Evolutionary conservation across 35 echinoderm and acorn worm genomes (phyloP), one percentile per base, ranked within the genome.

Genomic region (Patiria miniata): DNA sequence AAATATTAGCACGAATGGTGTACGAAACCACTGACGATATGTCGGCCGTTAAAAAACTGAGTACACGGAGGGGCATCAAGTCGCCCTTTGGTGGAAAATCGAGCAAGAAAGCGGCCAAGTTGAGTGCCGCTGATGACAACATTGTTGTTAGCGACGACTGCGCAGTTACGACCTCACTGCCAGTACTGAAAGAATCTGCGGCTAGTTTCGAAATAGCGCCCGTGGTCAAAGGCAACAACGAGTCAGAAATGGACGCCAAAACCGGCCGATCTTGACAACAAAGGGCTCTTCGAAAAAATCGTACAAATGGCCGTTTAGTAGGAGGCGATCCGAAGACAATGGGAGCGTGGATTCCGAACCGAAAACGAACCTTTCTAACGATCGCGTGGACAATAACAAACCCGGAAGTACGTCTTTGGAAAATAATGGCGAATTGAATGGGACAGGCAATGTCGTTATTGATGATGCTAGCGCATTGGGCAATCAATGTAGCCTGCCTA

Each of bases 41-140:
- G 88, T 90, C 88, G 38, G 73, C 37, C 21, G 68, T 90, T 19
- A 90, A 90, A 39, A 90, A 90, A 90, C 61, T 90, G 36, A 83
- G 55, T 58, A 47, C 84, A n/a, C 65, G 81, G 52, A 83, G 68
- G 39, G 68, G 88, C 1, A 52, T 90, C 12, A 90, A 83, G 53
- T 78, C 81, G 80, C 82, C 88, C 16, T 90, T 90, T 77, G 50
- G 61, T 17, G 59, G 88, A 1, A 90, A 90, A 78, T 52, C 80
- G 7, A 84, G 69, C 88, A 82, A 69, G 21, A 82, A 80, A 78
- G 68, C 26, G 44, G 23, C 79, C 5, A n/a, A 42, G 8, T 50
- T 52, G 12, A 77, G 58, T 39, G 77, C 55, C 39, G 37, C 52
- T 14, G 54, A 52, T 21, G 38, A 77, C 52, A 81, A 83, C 53